Evolutionary conservation across 2,797 vertebrate species (phyloP), one percentile per base, ranked within the genome.

Genomic region (Fistularia commersonii): DNA sequence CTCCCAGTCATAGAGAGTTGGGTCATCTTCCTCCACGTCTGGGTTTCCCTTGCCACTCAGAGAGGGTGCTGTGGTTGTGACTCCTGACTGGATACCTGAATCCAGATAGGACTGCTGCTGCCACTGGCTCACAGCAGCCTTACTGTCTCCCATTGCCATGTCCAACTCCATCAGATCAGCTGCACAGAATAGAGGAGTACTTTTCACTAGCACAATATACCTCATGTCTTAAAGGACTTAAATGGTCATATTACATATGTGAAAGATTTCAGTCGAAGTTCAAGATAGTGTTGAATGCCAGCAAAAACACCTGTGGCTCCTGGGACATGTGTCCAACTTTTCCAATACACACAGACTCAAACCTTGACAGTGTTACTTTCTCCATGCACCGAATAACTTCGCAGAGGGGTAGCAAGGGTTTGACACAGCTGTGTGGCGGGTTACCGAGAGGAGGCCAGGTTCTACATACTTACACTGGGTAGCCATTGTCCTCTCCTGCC

Each of bases 161-260:
- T 99, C 97, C 80, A 99, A 72, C 83, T 99, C 97, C 97, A 99
- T 98, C 86, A 99, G 85, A 87, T 99, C 97, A 90, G 97, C 97
- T 99, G 48, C 8, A 66, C 0, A 53, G 34, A 38, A 38, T 4
- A 32, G 5, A 32, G 6, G 32, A 45, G 10, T 6, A 11, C 8
- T 11, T 11, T 11, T 41, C 8, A 41, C 6, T 11, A 41, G 5
- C 7, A 41, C 11, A 41, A 5, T 11, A 11, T 5, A 8, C 1
- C 11, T 41, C 13, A 41, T 1, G 13, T 11, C 13, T 11, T 1
- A 12, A 8, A 11, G 39, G 11, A 41, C 5, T 11, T 6, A 4
- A 41, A 5, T 4, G 23, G 4, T 23, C 23, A 23, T 4, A n/a
- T n/a, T n/a, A 23, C 23, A 23, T 23, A 23, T 23, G 23, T 23